Evolutionary conservation across 2,888 invertebrate genomes (phyloP).

Genomic region (Leptopilina syphax): DNA sequence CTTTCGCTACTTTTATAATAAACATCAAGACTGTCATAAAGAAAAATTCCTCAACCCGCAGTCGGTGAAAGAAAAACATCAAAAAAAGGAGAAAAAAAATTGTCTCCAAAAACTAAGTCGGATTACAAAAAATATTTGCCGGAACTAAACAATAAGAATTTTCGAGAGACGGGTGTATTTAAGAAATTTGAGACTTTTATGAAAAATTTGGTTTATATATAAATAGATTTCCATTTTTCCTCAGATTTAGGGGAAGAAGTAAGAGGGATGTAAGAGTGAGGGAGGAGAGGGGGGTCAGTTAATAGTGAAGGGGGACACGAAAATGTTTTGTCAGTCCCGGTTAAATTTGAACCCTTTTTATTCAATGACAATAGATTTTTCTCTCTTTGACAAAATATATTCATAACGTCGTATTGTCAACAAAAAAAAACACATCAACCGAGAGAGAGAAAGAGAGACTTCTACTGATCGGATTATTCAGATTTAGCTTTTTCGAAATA

Average conservation of each 20-base stretch:
- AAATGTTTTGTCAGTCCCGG: constrained; percentile 37
- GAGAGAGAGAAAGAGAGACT: too few species aligned
- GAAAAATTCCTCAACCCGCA: background rate
- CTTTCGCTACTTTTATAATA: background rate
- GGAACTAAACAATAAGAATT: constrained; percentile 4
- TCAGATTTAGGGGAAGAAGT: too few species aligned
- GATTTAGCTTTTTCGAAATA: too few species aligned
- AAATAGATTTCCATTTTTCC: too few species aligned
- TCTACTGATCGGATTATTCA: too few species aligned
- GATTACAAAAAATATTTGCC: constrained; percentile 27
- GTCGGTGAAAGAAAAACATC: background rate
- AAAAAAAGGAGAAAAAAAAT: constrained; percentile 8
- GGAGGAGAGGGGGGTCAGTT: background rate
- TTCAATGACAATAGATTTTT: constrained; percentile 8
- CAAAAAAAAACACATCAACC: too few species aligned
- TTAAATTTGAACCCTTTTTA: constrained; percentile 37
- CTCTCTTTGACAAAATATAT: constrained; percentile 2
- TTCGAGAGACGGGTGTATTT: constrained; percentile 22
- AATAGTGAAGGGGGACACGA: background rate
- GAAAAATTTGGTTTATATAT: constrained; percentile 10
- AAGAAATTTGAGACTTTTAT: constrained; percentile 35
- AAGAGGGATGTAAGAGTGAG: too few species aligned
- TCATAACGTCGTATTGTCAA: constrained; percentile 4
- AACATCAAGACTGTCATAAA: background rate
- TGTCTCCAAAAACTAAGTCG: constrained; percentile 7